Evolutionary conservation across 1,140 invertebrate species (phyloP), one percentile per base, ranked within the genome.

Genomic region (Cyrtorhinus lividipennis): DNA sequence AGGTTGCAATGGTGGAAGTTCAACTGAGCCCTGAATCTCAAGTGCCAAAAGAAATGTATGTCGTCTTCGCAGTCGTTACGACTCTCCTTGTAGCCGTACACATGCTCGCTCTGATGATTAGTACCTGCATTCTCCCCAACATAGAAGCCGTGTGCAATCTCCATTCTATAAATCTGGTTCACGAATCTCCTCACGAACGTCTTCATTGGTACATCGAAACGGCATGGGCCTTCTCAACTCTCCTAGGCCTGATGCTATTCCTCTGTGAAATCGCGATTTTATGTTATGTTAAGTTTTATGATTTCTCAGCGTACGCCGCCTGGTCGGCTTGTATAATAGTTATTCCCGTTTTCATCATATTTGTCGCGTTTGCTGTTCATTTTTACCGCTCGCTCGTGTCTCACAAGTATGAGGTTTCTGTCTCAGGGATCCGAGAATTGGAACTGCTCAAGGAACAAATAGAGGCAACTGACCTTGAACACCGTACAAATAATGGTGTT

Each of bases 51-150:
- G 81, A 80, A 22, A 86, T 98, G 78, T 76, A 98, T 18, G 86
- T 99, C 18, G 84, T 90, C 0, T 98, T 98, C 72, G 91, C 92
- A 22, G 82, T 98, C 0, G 96, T 92, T 68, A 98, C 96, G 2
- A 97, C 94, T 0, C 75, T 99, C 0, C 78, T 99, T 2, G 95
- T 99, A 0, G 90, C 94, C 0, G 94, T 99, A 1, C 96, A 99
- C 73, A 90, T 99, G 84, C 74, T 99, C 57, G 96, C 96, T 0
- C 76, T 99, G 1, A 98, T 99, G 95, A 99, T 99, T 70, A 96
- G 92, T 65, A 99, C 95, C 0, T 99, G 96, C 74, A 97, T 99
- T 65, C 77, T 99, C 61, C 95, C 91, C 18, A 92, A 94, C 70
- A 89, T 94, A 56, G 91, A 94, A 71, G 88, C 89, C 0, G 86